Conservation (phyloP, 2,888 invertebrate genomes). For the Drosophila melanosoma region DNA sequence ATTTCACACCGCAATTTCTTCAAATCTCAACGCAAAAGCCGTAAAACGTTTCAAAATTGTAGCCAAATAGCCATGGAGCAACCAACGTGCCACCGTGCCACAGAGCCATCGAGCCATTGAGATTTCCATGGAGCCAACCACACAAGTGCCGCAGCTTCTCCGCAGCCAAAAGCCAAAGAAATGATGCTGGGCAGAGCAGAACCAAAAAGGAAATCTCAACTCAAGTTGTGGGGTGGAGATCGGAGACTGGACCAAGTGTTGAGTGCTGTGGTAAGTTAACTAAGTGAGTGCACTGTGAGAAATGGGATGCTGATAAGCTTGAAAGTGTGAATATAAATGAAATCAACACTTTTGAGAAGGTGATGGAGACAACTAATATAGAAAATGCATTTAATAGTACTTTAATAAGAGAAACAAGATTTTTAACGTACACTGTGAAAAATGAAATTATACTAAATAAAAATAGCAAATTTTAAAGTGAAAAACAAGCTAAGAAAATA, state of each 20-base stretch:
- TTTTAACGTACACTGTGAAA: background rate
- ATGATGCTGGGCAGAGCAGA: conserved; percentile 24
- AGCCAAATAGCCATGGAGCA: conserved; percentile 64
- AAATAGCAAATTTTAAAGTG: background rate
- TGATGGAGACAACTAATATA: background rate
- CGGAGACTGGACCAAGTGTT: conserved; percentile 61
- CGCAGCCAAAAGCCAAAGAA: conserved; percentile 15
- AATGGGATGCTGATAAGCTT: background rate
- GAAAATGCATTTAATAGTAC: background rate
- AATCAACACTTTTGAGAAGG: background rate
- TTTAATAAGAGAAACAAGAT: background rate
- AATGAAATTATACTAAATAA: background rate
- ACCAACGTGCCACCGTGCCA: conserved; percentile 53
- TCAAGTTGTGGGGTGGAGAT: background rate
- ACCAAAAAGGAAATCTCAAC: conserved; percentile 21
- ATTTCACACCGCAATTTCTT: conserved; percentile 34
- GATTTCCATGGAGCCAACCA: conserved; percentile 64
- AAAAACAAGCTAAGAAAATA: background rate
- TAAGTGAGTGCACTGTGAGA: conserved; percentile 49
- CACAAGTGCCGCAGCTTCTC: conserved; percentile 47
- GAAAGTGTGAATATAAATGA: background rate
- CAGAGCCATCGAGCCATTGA: conserved; percentile 46
- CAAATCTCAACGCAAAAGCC: conserved; percentile 63
- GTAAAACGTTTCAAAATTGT: conserved; percentile 78
- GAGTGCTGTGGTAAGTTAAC: conserved; percentile 57